Evolutionary conservation across 2,888 invertebrate genomes (phyloP), one percentile per base, ranked within the genome.

Genomic region (Spodoptera picta): DNA sequence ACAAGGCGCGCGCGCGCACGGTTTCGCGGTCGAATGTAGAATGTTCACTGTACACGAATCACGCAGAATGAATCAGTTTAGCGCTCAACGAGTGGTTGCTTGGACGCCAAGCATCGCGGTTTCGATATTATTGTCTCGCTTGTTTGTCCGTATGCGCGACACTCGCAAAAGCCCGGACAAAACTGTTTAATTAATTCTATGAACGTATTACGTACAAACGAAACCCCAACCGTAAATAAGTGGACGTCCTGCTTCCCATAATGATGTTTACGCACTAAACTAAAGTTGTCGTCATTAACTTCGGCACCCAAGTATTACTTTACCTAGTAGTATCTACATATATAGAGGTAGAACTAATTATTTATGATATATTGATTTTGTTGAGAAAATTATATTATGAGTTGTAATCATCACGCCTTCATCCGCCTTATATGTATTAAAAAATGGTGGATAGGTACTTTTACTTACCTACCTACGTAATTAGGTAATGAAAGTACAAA

Each of bases 1-100:
- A 86, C 81, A 85, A 86, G 78, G 87, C 89, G 92, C 91, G 90
- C 91, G 90, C 87, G 90, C 92, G 67, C 76, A 62, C 80, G 82
- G 86, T 87, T 83, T 86, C 86, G 86, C 86, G 86, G 86, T 83
- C 86, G 85, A 86, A 72, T 85, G 85, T 82, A 77, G 84, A 93
- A 85, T 93, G 93, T 87, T 85, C 73, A 72, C 14, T 57, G 57
- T 58, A 54, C 57, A 57, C 59, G 46, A 71, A 41, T 54, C 66
- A 27, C 24, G 62, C 73, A 67, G 71, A 80, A 70, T 81, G 79
- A 82, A 77, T 82, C 82, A 81, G 81, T 83, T 75, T 73, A 75
- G 76, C 54, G 70, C 59, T 74, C 65, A 74, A 75, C 74, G 78
- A 80, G 79, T 80, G 76, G 79, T 79, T 67, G 73, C 77, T 75